Evolutionary conservation across 1,140 invertebrate genomes (phyloP), one percentile per base, ranked within the genome.

Genomic region (Drosophila guanche): DNA sequence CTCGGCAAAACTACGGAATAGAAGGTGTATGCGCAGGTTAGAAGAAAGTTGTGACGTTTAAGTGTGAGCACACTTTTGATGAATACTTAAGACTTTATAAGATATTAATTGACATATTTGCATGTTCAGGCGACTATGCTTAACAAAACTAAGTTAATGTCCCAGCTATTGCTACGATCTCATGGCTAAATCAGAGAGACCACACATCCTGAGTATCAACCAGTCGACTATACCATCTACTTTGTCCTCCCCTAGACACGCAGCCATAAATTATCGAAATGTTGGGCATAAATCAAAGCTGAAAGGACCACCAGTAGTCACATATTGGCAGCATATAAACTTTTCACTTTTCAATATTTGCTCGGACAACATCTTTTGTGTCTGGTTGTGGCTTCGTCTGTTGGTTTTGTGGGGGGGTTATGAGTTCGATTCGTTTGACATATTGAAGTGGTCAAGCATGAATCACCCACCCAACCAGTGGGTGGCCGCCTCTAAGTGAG

Each of bases 321-420:
- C 74, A 79, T 79, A 79, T 79, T 75, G 63, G 65, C 53, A 79
- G 65, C 69, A 79, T 74, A 79, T 79, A 75, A 68, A 88, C 77
- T 85, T 85, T 85, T 78, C 68, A 86, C 81, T 85, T 85, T 85
- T 81, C 77, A 85, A 77, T 85, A 81, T 85, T 85, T 85, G 73
- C 60, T 54, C 57, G 71, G 58, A 63, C 76, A 46, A 45, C 63
- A 59, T 74, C 56, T 59, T 69, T 79, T 79, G 58, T 79, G 58
- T 79, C 42, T 68, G 65, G 62, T 42, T 40, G 54, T 40, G 55
- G 57, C 25, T 22, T 40, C 41, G 22, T 48, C 50, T 43, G 40
- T 29, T 16, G 52, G 52, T 8, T 46, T 23, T 12, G 54, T 8
- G 29, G 40, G 16, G 40, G 50, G 45, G 53, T 61, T 69, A 48